Evolutionary conservation across 2,888 invertebrate species (phyloP).

Genomic region (Campopleginae sp.): DNA sequence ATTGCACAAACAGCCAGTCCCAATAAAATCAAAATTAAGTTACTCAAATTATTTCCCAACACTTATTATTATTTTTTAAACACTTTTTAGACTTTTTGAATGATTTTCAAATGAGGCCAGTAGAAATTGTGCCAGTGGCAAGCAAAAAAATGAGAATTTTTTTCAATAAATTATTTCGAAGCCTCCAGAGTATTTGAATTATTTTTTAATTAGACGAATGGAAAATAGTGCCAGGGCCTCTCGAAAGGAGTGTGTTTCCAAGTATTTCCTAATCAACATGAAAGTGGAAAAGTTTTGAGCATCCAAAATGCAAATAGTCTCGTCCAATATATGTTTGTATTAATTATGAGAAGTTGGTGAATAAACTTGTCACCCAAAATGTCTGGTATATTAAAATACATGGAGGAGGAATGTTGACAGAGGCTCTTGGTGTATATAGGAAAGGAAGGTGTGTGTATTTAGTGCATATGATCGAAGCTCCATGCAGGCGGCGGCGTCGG

Average conservation of each 20-base stretch:
- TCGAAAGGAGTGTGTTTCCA: not conserved
- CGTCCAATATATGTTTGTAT: not conserved
- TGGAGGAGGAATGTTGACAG: not conserved
- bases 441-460: constrained; percentile 10
- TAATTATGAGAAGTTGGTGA: not conserved
- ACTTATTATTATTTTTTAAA: no score
- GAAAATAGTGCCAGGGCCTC: no score
- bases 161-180: no score
- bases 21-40: no score
- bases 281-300: not conserved
- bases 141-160: no score
- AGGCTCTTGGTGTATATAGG: not conserved
- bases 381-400: not conserved
- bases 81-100: no score
- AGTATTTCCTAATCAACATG: not conserved
- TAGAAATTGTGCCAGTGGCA: no score
- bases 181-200: no score
- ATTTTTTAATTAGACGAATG: no score
- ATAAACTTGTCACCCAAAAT: not conserved
- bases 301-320: not conserved
- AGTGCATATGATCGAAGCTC: constrained; percentile 1
- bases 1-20: constrained; percentile 11
- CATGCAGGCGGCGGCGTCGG: no score
- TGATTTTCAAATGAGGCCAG: no score
- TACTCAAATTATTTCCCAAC: no score